Conservation (phyloP, 2,113 vertebrate species). For the Colaptes auratus region DNA sequence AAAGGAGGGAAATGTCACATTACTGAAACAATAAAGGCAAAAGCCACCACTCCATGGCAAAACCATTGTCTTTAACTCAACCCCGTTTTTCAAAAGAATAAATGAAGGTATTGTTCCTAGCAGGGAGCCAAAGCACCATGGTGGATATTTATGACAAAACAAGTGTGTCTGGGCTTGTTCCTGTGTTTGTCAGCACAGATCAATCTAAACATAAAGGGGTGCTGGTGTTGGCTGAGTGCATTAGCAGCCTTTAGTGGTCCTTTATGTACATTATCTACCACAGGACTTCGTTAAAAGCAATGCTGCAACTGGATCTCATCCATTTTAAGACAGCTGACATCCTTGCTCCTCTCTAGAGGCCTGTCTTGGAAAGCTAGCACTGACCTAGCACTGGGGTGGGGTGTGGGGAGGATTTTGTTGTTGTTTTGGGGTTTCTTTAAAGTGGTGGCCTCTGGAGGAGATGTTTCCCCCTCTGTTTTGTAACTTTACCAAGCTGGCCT, state of each 20-base stretch:
- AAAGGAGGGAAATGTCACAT: neutral
- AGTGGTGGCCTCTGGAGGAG: neutral
- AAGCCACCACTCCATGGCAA: neutral
- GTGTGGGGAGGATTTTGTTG: neutral
- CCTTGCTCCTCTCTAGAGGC: neutral
- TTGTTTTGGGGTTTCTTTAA: neutral
- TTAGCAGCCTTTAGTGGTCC: neutral
- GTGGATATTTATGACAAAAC: neutral
- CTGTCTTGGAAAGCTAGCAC: neutral
- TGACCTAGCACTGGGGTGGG: neutral
- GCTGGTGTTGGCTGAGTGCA: neutral
- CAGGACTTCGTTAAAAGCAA: neutral
- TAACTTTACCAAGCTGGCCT: neutral
- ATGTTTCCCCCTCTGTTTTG: neutral
- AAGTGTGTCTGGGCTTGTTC: neutral
- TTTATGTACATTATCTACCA: neutral
- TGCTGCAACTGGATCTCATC: neutral
- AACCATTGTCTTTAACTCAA: neutral
- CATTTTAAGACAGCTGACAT: neutral
- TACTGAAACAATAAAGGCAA: neutral
- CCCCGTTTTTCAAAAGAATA: neutral
- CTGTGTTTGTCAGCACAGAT: neutral
- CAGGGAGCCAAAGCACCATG: neutral
- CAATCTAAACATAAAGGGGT: neutral
- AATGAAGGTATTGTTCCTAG: slow-evolving; percentile 19